phyloP scores from a whole-genome alignment of 2,888 invertebrate genomes.

The Taenaris catops region DNA sequence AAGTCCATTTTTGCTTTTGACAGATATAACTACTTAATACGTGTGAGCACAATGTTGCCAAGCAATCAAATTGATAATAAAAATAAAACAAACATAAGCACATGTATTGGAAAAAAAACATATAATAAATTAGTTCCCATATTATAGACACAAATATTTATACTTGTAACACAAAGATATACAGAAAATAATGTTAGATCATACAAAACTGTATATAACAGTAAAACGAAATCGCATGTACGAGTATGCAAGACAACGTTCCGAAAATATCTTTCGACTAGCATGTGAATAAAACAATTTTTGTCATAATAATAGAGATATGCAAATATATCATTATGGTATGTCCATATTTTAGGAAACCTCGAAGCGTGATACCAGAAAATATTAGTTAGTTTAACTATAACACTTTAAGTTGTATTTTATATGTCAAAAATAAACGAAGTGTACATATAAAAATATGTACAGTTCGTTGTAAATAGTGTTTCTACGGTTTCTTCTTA shows the following conservation, averaged over 20 bases:
- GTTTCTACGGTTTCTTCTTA: no score
- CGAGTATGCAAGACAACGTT: no score
- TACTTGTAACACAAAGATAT: constrained; percentile 8
- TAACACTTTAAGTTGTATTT: no score
- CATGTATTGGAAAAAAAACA: constrained; percentile 46
- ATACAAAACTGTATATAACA: no score
- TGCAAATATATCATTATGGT: neutral
- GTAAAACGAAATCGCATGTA: no score
- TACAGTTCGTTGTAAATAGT: no score
- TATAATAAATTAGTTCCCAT: constrained; percentile 23
- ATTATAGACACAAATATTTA: constrained; percentile 21
- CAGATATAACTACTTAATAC: constrained; percentile 30
- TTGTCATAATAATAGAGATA: no score
- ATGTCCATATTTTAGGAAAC: constrained; percentile 4
- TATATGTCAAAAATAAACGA: no score
- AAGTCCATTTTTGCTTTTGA: constrained; percentile 58
- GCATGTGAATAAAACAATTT: no score
- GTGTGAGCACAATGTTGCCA: constrained; percentile 79
- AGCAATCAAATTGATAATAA: constrained; percentile 78
- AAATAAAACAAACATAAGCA: constrained; percentile 75
- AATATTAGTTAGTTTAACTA: no score
- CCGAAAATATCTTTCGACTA: no score
- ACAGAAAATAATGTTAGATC: constrained; percentile 8
- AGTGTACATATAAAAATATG: no score
- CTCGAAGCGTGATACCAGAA: constrained; percentile 12